Evolutionary conservation across 2,888 invertebrate genomes (phyloP).

Genomic region (Argyra leucocephala): DNA sequence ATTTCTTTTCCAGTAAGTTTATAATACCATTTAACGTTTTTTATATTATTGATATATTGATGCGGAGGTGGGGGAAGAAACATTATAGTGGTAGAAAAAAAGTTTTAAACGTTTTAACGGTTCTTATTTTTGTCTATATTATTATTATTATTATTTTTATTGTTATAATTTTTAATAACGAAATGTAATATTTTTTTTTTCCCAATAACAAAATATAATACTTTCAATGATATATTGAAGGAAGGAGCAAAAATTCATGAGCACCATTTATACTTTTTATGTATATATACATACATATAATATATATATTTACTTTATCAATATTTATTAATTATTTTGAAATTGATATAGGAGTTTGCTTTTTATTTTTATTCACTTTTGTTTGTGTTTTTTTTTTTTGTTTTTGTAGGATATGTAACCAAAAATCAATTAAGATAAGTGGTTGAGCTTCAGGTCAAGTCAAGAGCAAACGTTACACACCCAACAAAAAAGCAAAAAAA

Average conservation of each 20-base stretch:
- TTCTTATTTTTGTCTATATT: neutral
- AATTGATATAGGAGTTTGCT: neutral
- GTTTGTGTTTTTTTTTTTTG: neutral
- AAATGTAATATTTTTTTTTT: neutral
- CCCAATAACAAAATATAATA: neutral
- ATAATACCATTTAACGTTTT: no score
- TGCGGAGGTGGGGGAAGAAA: no score
- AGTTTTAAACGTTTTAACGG: no score
- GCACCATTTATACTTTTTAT: neutral
- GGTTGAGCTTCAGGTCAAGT: conserved; percentile 1
- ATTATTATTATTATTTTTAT: neutral
- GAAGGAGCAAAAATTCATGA: neutral
- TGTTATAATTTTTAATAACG: neutral
- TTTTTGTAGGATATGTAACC: neutral
- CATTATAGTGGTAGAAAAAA: no score
- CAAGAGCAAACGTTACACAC: neutral
- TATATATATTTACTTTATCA: neutral
- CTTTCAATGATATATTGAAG: no score
- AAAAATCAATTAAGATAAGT: conserved; percentile 2
- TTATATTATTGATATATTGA: no score
- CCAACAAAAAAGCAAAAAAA: neutral
- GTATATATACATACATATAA: no score
- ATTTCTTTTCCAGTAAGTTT: no score
- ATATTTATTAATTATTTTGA: conserved; percentile 6
- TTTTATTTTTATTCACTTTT: no score